phyloP scores from a whole-genome alignment of 2,888 invertebrate genomes.

The Pyrocoelia pectoralis region DNA sequence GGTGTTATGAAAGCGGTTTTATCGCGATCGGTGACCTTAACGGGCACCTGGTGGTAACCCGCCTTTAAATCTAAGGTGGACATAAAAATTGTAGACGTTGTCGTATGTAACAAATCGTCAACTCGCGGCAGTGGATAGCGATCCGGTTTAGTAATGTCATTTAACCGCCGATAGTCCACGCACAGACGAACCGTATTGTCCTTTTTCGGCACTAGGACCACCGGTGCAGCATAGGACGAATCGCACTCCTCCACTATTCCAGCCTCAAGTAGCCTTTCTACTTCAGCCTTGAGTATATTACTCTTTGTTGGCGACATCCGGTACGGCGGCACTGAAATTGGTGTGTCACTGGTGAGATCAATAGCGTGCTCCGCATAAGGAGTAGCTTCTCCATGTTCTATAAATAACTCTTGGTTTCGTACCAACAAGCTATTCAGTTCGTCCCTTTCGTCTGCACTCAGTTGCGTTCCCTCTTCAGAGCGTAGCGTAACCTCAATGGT shows the following conservation, averaged over 20 bases:
- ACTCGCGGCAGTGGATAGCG: slow-evolving; percentile 46
- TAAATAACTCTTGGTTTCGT: no score
- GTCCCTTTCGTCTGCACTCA: no score
- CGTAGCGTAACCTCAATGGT: no score
- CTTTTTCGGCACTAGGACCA: no score
- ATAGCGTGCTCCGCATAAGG: background rate
- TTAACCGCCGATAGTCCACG: slow-evolving; percentile 44
- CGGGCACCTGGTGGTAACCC: slow-evolving; percentile 50
- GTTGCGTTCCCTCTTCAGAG: no score
- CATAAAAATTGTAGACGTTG: slow-evolving; percentile 40
- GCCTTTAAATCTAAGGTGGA: slow-evolving; percentile 44
- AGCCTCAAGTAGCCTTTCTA: slow-evolving; percentile 13
- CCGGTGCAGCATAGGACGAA: no score
- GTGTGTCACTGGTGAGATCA: background rate
- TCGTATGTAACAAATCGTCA: slow-evolving; percentile 42
- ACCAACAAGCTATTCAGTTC: no score
- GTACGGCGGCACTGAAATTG: background rate
- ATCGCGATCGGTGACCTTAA: background rate
- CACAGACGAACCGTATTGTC: slow-evolving; percentile 13
- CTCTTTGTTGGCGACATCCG: background rate
- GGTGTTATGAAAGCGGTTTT: background rate
- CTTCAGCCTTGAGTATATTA: background rate
- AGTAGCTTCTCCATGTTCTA: no score
- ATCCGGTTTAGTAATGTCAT: slow-evolving; percentile 44
- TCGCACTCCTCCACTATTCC: no score